A percentile compares a stretch with the other conserved stretches of the same genome.
Conservation (phyloP, 2,888 invertebrate genomes). For the Odontocerum albicorne region DNA sequence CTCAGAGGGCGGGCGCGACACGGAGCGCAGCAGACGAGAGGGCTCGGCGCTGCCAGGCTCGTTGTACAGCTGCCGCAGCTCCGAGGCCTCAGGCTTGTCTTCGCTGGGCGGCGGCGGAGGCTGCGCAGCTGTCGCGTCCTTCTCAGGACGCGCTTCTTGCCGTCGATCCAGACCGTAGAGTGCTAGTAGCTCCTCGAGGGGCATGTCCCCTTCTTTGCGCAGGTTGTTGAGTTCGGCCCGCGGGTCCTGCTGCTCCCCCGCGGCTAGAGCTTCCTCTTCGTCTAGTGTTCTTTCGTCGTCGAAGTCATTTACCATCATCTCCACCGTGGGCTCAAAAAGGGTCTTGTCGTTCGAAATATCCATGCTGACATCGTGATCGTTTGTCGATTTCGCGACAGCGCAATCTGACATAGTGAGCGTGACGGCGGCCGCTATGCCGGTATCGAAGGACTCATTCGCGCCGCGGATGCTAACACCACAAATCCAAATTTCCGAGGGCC, state of each 20-base stretch:
- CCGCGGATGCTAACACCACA: constrained; percentile 2
- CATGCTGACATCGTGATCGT: constrained; percentile 56
- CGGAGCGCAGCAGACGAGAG: constrained; percentile 57
- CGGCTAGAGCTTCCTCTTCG: constrained; percentile 94
- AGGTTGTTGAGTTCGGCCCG: constrained; percentile 87
- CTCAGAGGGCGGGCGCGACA: constrained; percentile 76
- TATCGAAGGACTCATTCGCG: constrained; percentile 12
- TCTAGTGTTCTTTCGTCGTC: constrained; percentile 96
- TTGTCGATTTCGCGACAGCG: constrained; percentile 54
- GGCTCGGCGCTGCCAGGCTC: constrained; percentile 48
- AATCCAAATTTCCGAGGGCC: background rate
- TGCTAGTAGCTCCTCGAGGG: constrained; percentile 87
- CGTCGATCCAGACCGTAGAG: constrained; percentile 75
- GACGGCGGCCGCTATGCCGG: constrained; percentile 18
- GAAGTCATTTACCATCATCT: constrained; percentile 97
- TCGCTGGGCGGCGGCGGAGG: constrained; percentile 50
- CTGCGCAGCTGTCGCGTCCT: constrained; percentile 43
- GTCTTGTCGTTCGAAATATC: constrained; percentile 59
- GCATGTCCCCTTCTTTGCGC: constrained; percentile 95
- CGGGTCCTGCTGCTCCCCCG: constrained; percentile 80
- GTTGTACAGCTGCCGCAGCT: constrained; percentile 87
- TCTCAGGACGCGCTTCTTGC: constrained; percentile 38
- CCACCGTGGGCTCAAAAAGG: constrained; percentile 89
- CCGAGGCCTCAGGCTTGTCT: constrained; percentile 89
- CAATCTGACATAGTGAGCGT: constrained; percentile 53